Evolutionary conservation across 2,113 vertebrate species (phyloP), one percentile per base, ranked within the genome.

Genomic region (Poeciliopsis occidentalis): DNA sequence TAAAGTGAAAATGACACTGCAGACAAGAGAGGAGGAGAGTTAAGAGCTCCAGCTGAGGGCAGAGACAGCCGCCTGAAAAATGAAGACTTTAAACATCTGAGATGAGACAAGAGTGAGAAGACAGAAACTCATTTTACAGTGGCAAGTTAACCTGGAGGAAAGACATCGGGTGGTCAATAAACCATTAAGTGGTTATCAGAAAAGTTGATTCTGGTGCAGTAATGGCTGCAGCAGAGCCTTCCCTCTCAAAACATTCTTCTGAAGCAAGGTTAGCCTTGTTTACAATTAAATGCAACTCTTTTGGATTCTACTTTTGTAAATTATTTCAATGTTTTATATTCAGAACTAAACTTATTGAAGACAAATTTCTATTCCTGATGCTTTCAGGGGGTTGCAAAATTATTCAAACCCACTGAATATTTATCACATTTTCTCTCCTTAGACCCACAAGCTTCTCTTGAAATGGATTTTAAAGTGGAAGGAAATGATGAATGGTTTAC

Each of bases 91-190:
- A 51, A 60, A 66, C 8, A 8, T 51, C 29, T 61, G 44, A 78
- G 60, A 70, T 73, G 64, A 82, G 66, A 75, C 51, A 19, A 63
- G 37, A 34, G 29, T 15, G 64, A 76, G 44, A 44, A 57, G 75
- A 74, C 30, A 73, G 75, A 83, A 76, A 80, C 30, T 73, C 44
- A 73, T 76, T 81, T 62, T 61, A 57, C 72, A 81, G 69, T 7
- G 44, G 44, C 26, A 62, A 27, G 68, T 76, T 41, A 69, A 81
- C 69, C 71, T 66, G 70, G 57, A 83, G 62, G 73, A 78, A 57
- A 80, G 68, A 69, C 86, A 81, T 67, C 81, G 78, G 69, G 75
- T 81, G 76, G 71, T 79, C 73, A 68, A 60, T 83, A 60, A 57
- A n/a, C 32, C 72, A 69, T 82, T 78, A 77, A 81, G 69, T 67